Evolutionary conservation across 2,888 invertebrate species (phyloP), one percentile per base, ranked within the genome.

Genomic region (Xanthia icteritia): DNA sequence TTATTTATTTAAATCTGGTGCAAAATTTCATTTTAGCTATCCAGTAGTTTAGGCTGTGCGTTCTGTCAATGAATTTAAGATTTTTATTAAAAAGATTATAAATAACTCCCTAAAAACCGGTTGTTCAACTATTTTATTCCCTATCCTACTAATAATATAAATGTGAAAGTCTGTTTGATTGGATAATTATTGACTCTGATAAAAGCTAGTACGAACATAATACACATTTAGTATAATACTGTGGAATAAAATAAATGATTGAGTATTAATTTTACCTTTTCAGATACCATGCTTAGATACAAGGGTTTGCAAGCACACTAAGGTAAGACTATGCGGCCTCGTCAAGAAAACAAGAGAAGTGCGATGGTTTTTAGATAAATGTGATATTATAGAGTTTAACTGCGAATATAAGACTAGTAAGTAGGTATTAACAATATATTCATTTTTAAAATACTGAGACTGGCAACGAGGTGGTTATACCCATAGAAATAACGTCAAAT

Each of bases 351-450:
- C 89, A 0, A 89, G 87, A 15, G 94, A 96, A 89, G 89, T 95
- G 0, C 91, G 94, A 63, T 92, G 95, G 92, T 96, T 96, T 73
- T 76, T 94, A 58, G 94, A 96, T 78, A 85, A 77, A 42, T 96
- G 96, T 86, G 95, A 95, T 67, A 81, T 95, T 66, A 60, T 92
- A 9, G 96, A 96, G 83, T 95, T 94, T 71, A 96, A 96, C 81
- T 96, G 96, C 76, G 92, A 95, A 91, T 95, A 95, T 85, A 92
- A 20, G 20, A 51, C 51, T 20, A 80, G 96, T 95, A 84, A 90
- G 91, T 48, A 20, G 54, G 11, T 56, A n/a, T 17, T 17, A 27
- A 9, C 17, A 27, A 31, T 27, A 27, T 17, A 17, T 27, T 42
- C n/a, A 9, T 42, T 65, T 39, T 39, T 15, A 39, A 39, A 4